Evolutionary conservation across 2,888 invertebrate species (phyloP).

Genomic region (Coecobrya sp.): DNA sequence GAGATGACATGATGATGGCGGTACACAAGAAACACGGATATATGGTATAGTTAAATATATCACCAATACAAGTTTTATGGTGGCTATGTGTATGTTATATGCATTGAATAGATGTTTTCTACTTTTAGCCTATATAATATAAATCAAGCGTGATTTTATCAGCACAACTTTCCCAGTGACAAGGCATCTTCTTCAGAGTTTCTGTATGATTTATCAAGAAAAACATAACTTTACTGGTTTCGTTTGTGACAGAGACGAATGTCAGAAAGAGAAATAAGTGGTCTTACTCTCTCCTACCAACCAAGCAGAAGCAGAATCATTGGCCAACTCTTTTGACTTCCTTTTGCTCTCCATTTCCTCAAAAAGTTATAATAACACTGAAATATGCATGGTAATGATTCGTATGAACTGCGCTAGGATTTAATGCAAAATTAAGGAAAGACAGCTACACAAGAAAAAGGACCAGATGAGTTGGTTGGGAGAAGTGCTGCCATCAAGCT

Average conservation of each 20-base stretch:
- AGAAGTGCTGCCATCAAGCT: not conserved
- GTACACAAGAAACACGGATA: not conserved
- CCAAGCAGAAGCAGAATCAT: not conserved
- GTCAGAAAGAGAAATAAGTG: slow-evolving; percentile 38
- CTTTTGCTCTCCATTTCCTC: not conserved
- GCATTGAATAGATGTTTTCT: not conserved
- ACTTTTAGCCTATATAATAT: slow-evolving; percentile 23
- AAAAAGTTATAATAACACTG: not conserved
- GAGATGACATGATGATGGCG: slow-evolving; percentile 24
- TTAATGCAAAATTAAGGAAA: not conserved
- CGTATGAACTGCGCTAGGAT: not conserved
- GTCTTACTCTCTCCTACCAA: not conserved
- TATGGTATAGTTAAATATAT: not conserved
- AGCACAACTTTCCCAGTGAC: slow-evolving; percentile 42
- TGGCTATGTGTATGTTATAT: not conserved
- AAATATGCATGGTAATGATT: not conserved
- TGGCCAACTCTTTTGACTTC: not conserved
- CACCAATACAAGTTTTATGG: not conserved
- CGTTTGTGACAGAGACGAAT: slow-evolving; percentile 74
- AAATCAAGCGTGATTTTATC: slow-evolving; percentile 53
- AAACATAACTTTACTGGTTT: slow-evolving; percentile 69
- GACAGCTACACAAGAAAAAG: not conserved
- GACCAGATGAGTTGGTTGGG: not conserved
- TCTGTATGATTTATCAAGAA: slow-evolving; percentile 59
- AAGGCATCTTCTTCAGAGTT: slow-evolving; percentile 5